Base-by-base conservation (phyloP, 1,140 invertebrate genomes). In the Chionoecetes opilio region DNA sequence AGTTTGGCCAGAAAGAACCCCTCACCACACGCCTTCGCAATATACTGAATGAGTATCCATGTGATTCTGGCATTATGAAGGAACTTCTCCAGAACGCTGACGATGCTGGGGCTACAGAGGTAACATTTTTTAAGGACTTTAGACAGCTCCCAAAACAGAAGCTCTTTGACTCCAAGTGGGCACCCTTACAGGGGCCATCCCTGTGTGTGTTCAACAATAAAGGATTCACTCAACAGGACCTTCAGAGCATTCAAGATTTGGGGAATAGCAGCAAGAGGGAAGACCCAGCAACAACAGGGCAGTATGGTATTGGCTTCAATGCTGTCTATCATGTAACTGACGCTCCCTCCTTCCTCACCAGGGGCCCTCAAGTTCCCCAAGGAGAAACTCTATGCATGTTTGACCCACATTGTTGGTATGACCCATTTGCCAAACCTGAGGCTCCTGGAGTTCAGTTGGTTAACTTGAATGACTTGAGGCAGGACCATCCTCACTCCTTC, bases 91-190 rank as follows among this genome's bases (percentile, higher is more conserved):
- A 94, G 38, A 94, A 94, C 85, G 93, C 97, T 41, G 97, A 97
- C 96, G 97, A 97, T 96, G 97, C 97, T 26, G 95, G 96, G 29
- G 97, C 97, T 21, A 97, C 96, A 31, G 96, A 97, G 94, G 93
- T 97, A 6, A 95, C 96, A 38, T 97, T 97, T 91, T 96, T 97
- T 21, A 96, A 96, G 88, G 97, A 97, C 93, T 96, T 95, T 34
- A 95, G 96, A 46, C 87, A 82, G 6, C 96, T 96, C 93, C 53
- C 94, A 32, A 92, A 46, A 3, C 46, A 96, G 84, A 95, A 95
- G 31, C 91, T 97, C 26, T 95, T 92, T 84, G 94, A 96, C 21
- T 89, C 90, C 21, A 35, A 38, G 35, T 96, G 96, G 96, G 92
- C 95, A 85, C 35, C 63, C 35, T 37, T 97, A 3, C 96, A 97